Evolutionary conservation across 2,797 vertebrate genomes (phyloP).

Genomic region (Crax fasciolata): DNA sequence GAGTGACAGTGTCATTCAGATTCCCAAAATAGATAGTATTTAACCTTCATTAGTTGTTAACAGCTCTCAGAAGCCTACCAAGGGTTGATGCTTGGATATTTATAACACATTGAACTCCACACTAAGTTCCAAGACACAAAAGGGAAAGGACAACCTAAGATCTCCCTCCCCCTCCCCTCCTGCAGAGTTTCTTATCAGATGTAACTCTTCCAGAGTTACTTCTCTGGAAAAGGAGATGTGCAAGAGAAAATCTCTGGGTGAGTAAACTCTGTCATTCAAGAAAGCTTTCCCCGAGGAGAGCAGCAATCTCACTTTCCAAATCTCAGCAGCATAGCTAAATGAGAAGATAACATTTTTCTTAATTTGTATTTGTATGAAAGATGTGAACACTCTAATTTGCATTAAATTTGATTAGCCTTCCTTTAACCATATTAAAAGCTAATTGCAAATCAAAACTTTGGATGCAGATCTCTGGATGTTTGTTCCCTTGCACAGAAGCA

Average conservation of each 20-base stretch:
- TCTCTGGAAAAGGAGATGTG: not conserved
- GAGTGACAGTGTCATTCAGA: slow-evolving; percentile 7
- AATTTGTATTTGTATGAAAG: not conserved
- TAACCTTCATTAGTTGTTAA: slow-evolving; percentile 65
- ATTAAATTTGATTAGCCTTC: not conserved
- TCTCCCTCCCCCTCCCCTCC: not conserved
- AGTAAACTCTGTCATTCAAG: not conserved
- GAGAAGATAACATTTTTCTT: not conserved
- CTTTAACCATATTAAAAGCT: not conserved
- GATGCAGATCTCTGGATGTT: not conserved
- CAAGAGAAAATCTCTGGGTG: slow-evolving; percentile 4
- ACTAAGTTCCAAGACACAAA: slow-evolving; percentile 4
- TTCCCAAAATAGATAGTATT: slow-evolving; percentile 58
- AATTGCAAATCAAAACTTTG: not conserved
- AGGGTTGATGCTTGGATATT: slow-evolving; percentile 38
- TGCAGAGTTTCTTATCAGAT: not conserved
- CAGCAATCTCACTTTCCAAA: not conserved
- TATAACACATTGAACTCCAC: slow-evolving; percentile 45
- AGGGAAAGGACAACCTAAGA: not conserved
- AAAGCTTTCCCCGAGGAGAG: not conserved
- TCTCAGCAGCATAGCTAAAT: not conserved
- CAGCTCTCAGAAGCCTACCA: slow-evolving; percentile 37
- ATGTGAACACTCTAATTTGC: not conserved
- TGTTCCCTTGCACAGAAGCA: fast-evolving
- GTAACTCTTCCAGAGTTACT: not conserved